Conservation (phyloP, 2,888 invertebrate species). For the Hecatera dysodea region DNA sequence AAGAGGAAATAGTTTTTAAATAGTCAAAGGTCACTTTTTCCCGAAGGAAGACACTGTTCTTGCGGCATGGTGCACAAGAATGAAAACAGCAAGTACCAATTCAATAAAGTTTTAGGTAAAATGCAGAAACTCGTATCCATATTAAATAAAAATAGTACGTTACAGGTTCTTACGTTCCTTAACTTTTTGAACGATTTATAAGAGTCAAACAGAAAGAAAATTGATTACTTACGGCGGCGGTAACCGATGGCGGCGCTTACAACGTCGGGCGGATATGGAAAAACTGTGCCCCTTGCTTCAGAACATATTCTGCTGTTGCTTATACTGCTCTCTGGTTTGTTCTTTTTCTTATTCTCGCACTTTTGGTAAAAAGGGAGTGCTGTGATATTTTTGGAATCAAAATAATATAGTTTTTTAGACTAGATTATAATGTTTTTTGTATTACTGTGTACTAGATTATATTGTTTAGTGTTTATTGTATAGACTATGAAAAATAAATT, state of each 20-base stretch:
- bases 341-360: not conserved
- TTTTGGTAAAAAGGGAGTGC: not conserved
- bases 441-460: too few relatives aligned
- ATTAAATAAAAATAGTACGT: slow-evolving; percentile 28
- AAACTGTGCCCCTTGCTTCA: slow-evolving; percentile 17
- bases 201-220: slow-evolving; percentile 39
- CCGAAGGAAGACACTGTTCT: not conserved
- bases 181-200: slow-evolving; percentile 52
- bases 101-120: slow-evolving; percentile 11
- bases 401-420: not conserved
- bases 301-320: not conserved
- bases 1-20: too few relatives aligned
- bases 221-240: slow-evolving; percentile 28
- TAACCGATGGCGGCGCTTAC: slow-evolving; percentile 5
- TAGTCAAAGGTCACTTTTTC: not conserved
- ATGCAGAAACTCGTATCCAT: slow-evolving; percentile 3
- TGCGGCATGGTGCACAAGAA: not conserved
- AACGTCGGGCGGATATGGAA: slow-evolving; percentile 12
- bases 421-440: not conserved
- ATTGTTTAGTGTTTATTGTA: too few relatives aligned
- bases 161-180: slow-evolving; percentile 17
- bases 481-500: too few relatives aligned
- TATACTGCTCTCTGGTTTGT: not conserved
- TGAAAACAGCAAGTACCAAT: not conserved
- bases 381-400: too few relatives aligned